These are phyloP conservation scores for Cotesia chilonis DNA, from an alignment of 1,140 invertebrate genomes.

Conservation along the genomic window DNA sequence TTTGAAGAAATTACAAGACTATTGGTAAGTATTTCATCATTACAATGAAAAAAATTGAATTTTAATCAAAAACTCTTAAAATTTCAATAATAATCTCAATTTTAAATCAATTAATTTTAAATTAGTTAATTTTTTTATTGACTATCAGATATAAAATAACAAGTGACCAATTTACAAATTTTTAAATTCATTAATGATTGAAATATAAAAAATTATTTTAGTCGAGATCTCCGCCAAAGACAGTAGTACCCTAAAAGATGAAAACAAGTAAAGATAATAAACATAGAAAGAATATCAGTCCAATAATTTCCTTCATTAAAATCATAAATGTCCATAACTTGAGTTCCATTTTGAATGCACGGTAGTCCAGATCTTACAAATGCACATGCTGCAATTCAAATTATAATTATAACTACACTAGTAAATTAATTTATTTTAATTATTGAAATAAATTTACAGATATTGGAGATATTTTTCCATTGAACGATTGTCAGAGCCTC, in stretches of 20 bases:
- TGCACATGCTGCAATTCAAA: slow-evolving; percentile 72
- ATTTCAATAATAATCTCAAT: no score
- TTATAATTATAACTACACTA: background rate
- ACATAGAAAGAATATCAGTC: slow-evolving; percentile 72
- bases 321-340: slow-evolving; percentile 78
- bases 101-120: no score
- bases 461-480: slow-evolving; percentile 79
- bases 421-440: slow-evolving; percentile 15
- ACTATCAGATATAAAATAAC: no score
- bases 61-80: no score
- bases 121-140: no score
- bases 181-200: no score
- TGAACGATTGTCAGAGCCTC: slow-evolving; percentile 86
- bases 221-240: slow-evolving; percentile 71
- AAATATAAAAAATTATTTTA: slow-evolving; percentile 63
- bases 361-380: slow-evolving; percentile 68
- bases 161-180: no score
- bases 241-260: slow-evolving; percentile 75
- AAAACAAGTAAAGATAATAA: slow-evolving; percentile 73
- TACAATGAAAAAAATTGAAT: no score
- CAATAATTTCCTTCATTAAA: slow-evolving; percentile 74
- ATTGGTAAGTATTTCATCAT: no score
- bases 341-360: slow-evolving; percentile 75
- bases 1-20: no score
- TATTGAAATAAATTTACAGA: slow-evolving; percentile 71